Evolutionary conservation across 2,888 invertebrate species (phyloP), one percentile per base, ranked within the genome.

Genomic region (Tenthredo livida): DNA sequence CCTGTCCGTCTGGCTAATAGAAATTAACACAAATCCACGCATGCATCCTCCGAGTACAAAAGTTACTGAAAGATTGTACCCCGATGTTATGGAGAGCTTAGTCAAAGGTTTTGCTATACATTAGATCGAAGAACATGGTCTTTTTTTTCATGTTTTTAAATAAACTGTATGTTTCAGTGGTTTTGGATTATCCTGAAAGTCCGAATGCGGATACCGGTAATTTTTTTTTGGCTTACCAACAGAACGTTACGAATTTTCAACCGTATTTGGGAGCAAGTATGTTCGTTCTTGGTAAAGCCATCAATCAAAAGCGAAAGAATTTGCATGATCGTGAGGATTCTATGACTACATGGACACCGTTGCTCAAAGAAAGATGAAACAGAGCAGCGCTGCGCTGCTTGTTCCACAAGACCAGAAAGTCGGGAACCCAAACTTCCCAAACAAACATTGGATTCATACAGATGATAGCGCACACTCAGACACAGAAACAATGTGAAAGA

Each of bases 1-100:
- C 89, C 97, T 96, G 89, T 95, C 96, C 86, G 98, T 98, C 0
- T 98, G 98, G 97, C 94, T 98, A 86, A 97, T 99, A 89, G 98
- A 99, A 94, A 98, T 98, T 88, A 98, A 99, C 94, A 97, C 97
- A 1, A 96, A 97, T 90, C 98, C 98, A 0, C 97, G 98, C 93
- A 95, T 98, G 93, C 94, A 95, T 86, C 95, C 96, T 33, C 94
- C 95, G 4, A 98, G 97, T 40, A 98, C 98, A 0, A 95, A 95
- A 85, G 96, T 98, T 15, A 98, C 98, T 0, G 96, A 97, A 0
- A 95, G 96, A 88, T 96, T 98, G 91, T 98, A 98, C 92, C 96
- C 97, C 3, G 95, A 95, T 88, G 97, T 97, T 5, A 93, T 98
- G 25, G 96, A 97, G 89, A 98, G 98, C 93, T 95, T 97, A 33